Conservation (phyloP, 64 coral and sea anemone genomes). For the Astreopora myriophthalma region DNA sequence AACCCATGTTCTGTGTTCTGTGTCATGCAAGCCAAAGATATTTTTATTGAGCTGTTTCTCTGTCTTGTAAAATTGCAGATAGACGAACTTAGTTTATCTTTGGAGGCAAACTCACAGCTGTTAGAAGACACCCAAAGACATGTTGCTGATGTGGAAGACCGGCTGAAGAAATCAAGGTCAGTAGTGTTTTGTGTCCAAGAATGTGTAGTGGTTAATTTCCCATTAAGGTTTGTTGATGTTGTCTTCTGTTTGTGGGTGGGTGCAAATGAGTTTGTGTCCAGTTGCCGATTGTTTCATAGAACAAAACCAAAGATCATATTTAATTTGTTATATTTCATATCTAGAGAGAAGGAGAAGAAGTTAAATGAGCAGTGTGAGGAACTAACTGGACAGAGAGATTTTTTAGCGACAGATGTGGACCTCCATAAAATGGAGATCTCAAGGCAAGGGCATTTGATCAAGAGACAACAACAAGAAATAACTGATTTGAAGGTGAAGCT, state of each 20-base stretch:
- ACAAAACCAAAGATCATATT: too few species aligned
- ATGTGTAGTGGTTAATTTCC: too few species aligned
- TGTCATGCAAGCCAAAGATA: too few species aligned
- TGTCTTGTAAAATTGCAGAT: too few species aligned
- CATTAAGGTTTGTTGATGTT: too few species aligned
- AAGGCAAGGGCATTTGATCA: conserved; percentile 40
- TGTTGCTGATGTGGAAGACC: not conserved
- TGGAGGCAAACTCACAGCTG: conserved; percentile 1
- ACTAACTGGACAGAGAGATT: conserved; percentile 12
- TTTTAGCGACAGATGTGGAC: conserved; percentile 27
- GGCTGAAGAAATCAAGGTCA: not conserved
- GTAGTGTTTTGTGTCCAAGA: too few species aligned
- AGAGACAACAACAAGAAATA: conserved; percentile 15
- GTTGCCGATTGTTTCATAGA: not conserved
- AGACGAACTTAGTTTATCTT: conserved; percentile 28
- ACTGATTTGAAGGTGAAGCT: conserved; percentile 23
- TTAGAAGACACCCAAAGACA: conserved; percentile 16
- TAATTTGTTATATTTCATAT: not conserved
- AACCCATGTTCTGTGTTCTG: too few species aligned
- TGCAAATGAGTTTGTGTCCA: not conserved
- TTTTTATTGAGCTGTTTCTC: too few species aligned
- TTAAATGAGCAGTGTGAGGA: not conserved
- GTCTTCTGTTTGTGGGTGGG: not conserved
- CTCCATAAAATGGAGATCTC: conserved; percentile 55
- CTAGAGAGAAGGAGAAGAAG: not conserved